Evolutionary conservation across 2,797 vertebrate species (phyloP).

Genomic region (Jordanella pulchra): DNA sequence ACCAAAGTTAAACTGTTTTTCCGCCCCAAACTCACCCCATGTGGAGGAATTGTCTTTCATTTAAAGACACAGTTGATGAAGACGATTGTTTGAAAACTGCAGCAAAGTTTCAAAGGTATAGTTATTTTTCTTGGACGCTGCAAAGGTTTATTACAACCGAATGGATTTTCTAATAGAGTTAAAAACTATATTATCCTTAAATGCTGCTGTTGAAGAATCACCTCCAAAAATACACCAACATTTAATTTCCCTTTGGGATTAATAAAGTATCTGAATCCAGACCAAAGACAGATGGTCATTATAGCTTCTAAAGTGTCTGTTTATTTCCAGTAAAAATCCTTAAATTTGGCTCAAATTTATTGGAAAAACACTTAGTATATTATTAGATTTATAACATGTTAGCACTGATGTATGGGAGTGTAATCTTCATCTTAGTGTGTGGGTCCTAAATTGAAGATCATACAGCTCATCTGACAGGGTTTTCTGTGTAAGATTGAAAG

Average conservation of each 20-base stretch:
- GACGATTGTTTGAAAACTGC: no score
- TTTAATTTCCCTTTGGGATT: no score
- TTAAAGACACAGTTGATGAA: no score
- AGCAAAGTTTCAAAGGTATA: background rate
- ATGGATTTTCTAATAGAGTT: background rate
- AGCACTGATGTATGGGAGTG: conserved; percentile 2
- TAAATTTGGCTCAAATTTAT: background rate
- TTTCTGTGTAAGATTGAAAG: conserved; percentile 20
- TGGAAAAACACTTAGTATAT: conserved; percentile 3
- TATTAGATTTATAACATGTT: background rate
- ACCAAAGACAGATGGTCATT: background rate
- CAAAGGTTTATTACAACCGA: conserved; percentile 9
- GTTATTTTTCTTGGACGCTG: no score
- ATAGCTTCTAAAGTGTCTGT: background rate
- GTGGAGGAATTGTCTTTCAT: no score
- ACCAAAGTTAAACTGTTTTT: no score
- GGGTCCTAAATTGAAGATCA: conserved; percentile 7
- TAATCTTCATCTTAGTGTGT: background rate
- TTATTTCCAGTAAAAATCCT: background rate
- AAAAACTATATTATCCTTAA: conserved; percentile 1
- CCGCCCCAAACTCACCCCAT: no score
- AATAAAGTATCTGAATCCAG: no score
- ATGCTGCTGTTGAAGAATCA: no score
- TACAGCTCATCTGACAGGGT: conserved; percentile 5
- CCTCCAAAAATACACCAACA: no score